A percentile compares a stretch with the other conserved stretches of the same genome.
phyloP scores from a whole-genome alignment of 1,140 invertebrate species.

The Macrosteles quadrilineatus region DNA sequence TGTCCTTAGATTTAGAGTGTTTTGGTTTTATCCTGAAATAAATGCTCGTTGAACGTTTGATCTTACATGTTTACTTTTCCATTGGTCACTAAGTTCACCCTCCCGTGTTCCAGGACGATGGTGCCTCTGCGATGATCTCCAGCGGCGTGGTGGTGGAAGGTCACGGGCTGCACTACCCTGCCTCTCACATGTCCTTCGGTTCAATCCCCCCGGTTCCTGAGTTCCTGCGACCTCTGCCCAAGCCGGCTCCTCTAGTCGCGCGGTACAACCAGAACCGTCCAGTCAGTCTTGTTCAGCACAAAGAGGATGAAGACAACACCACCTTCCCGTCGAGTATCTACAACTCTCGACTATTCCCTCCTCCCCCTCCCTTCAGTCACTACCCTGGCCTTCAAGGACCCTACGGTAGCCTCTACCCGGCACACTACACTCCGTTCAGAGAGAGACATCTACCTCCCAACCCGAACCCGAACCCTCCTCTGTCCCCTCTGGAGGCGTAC shows the following conservation, averaged over 20 bases:
- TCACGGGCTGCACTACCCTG: slow-evolving; percentile 24
- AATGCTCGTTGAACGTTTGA: no score
- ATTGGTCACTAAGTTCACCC: no score
- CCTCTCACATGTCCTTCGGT: slow-evolving; percentile 18
- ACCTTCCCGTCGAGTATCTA: background rate
- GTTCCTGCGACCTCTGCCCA: slow-evolving; percentile 41
- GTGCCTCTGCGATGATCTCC: slow-evolving; percentile 30
- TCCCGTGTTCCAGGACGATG: no score
- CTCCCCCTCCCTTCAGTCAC: slow-evolving; percentile 26
- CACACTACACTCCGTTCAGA: slow-evolving; percentile 30
- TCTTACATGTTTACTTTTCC: no score
- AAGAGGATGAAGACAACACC: slow-evolving; percentile 31
- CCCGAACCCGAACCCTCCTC: slow-evolving; percentile 31
- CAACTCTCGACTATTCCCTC: slow-evolving; percentile 27
- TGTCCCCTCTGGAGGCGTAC: slow-evolving; percentile 28
- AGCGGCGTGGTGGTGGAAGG: slow-evolving; percentile 38
- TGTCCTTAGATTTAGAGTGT: no score
- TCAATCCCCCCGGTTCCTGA: slow-evolving; percentile 35
- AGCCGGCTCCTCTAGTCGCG: slow-evolving; percentile 30
- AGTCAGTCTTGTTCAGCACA: slow-evolving; percentile 30
- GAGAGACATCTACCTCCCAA: slow-evolving; percentile 12
- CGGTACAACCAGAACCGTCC: slow-evolving; percentile 27
- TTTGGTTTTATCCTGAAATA: no score
- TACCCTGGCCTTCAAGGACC: slow-evolving; percentile 35
- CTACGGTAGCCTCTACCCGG: slow-evolving; percentile 33